Evolutionary conservation across 2,113 vertebrate genomes (phyloP).

Genomic region (Protobothrops flavoviridis): DNA sequence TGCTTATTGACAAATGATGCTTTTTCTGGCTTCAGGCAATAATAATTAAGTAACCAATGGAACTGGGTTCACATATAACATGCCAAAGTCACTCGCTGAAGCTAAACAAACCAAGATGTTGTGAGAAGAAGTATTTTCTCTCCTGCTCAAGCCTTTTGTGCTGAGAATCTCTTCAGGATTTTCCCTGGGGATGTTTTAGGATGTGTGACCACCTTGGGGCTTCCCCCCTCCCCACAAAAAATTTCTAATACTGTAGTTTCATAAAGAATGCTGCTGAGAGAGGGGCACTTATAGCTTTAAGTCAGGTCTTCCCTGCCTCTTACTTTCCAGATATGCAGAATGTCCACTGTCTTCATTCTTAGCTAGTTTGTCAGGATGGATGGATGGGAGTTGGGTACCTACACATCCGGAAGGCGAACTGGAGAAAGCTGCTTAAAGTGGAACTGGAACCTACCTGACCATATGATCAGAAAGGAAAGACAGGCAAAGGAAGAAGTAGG

Average conservation of each 20-base stretch:
- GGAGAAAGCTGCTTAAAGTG: background rate
- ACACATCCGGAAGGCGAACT: background rate
- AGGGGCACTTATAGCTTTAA: background rate
- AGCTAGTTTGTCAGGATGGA: background rate
- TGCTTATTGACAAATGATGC: background rate
- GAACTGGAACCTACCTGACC: background rate
- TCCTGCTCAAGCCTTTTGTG: background rate
- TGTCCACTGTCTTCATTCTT: background rate
- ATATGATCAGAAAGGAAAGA: background rate
- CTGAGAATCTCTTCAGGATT: background rate
- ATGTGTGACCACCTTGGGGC: background rate
- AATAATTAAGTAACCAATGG: background rate
- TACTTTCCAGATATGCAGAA: background rate
- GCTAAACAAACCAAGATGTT: background rate
- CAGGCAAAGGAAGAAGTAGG: background rate
- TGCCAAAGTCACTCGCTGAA: background rate
- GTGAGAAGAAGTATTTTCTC: background rate
- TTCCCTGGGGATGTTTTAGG: background rate
- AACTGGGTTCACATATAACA: background rate
- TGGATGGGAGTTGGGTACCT: background rate
- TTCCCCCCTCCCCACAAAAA: accelerated
- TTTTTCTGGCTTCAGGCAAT: background rate
- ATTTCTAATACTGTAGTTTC: background rate
- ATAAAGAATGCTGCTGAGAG: background rate
- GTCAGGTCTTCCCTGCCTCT: background rate